Evolutionary conservation across 2,888 invertebrate species (phyloP).

Genomic region (Amaurobius ferox): DNA sequence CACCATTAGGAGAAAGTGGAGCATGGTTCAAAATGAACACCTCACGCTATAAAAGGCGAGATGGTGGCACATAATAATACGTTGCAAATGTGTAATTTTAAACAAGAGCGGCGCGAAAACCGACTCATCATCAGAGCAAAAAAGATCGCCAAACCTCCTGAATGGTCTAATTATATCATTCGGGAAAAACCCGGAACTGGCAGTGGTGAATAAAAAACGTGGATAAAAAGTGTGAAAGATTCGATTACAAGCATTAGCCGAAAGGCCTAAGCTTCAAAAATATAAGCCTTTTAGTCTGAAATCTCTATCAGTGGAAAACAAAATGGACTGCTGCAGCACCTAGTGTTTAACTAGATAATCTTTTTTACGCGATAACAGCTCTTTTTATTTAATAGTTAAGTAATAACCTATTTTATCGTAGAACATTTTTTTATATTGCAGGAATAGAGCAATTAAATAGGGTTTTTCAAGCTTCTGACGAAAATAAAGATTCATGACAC

Average conservation of each 20-base stretch:
- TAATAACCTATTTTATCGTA: too few species aligned
- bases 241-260: conserved; percentile 37
- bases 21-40: conserved; percentile 24
- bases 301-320: background rate
- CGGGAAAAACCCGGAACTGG: background rate
- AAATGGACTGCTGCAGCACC: background rate
- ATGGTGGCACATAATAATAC: conserved; percentile 46
- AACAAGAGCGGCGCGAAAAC: conserved; percentile 34
- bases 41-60: conserved; percentile 51
- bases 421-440: too few species aligned
- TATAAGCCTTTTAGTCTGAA: background rate
- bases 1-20: conserved; percentile 53
- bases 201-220: background rate
- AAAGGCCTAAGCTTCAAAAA: background rate
- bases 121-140: conserved; percentile 48
- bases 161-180: conserved; percentile 14
- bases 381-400: too few species aligned
- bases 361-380: too few species aligned
- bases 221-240: conserved; percentile 22
- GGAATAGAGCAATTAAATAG: too few species aligned
- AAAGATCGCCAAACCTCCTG: conserved; percentile 25
- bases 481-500: too few species aligned
- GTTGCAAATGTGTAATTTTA: conserved; percentile 65
- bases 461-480: too few species aligned
- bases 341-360: background rate